Base-by-base conservation (phyloP, 2,113 vertebrate genomes). In the Sander vitreus region DNA sequence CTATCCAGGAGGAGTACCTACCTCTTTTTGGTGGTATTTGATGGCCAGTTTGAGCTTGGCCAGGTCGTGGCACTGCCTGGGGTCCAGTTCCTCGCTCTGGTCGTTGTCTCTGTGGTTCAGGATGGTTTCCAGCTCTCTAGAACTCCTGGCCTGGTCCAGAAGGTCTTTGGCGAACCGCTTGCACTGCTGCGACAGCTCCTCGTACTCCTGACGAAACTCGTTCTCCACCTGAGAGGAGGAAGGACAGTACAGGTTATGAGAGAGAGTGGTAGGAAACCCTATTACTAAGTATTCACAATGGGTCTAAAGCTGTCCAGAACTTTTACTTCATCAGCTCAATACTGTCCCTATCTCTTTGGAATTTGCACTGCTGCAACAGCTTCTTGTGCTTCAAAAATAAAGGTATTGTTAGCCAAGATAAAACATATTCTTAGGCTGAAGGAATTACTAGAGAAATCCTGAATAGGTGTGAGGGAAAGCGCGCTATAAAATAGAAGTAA, bases 1-100 rank as follows among this genome's bases (percentile, higher is more conserved):
- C 58, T 16, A 2, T 18, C 19, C 48, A 23, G 36, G 48, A 6
- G 0, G 53, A 36, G 16, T 25, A 13, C 96, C 92, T 95, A 99
- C 98, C 98, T 99, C 98, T 88, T 99, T 99, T 92, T 99, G 98
- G 91, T 99, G 98, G 83, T 99, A 99, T 90, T 99, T 99, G 95
- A 99, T 99, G 92, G 98, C 98, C 86, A 99, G 96, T 83, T 99
- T 99, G 73, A 99, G 96, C 89, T 99, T 99, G 84, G 98, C 97
- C 89, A 99, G 93, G 88, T 99, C 97, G 30, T 98, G 98, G 92
- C 97, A 97, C 91, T 98, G 97, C 1, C 96, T 95, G 65, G 96
- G 97, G 88, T 99, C 98, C 88, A 99, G 94, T 66, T 99, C 98
- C 69, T 99, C 98, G 0, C 97, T 98, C 89, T 98, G 97, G 94